These are phyloP conservation scores for Serripes groenlandicus DNA, from an alignment of 2,888 invertebrate species.

Conservation along the genomic window DNA sequence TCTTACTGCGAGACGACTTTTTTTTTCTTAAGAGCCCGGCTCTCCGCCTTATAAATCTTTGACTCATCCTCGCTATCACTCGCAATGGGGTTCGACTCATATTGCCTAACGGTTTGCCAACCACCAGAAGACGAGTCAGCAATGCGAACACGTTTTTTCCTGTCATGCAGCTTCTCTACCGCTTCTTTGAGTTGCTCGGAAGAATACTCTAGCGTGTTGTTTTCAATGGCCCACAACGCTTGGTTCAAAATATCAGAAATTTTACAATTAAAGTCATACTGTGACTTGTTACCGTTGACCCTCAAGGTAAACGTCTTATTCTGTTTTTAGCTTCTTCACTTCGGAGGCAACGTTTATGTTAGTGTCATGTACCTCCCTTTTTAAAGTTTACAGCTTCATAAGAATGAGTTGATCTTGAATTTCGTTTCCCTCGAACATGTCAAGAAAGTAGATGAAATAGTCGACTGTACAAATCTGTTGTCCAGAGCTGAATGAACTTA, in stretches of 20 bases:
- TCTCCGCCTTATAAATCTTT: too few relatives aligned
- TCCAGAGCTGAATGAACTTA: too few relatives aligned
- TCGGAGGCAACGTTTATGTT: slow-evolving; percentile 2
- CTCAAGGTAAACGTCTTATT: background rate
- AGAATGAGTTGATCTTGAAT: background rate
- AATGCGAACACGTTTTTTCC: too few relatives aligned
- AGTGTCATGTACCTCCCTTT: slow-evolving; percentile 13
- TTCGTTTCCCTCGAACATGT: background rate
- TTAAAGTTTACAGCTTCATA: too few relatives aligned
- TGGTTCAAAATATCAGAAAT: slow-evolving; percentile 8
- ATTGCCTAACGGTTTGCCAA: background rate
- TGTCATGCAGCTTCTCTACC: background rate
- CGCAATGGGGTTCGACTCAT: too few relatives aligned
- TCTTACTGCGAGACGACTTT: background rate
- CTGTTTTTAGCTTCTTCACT: background rate
- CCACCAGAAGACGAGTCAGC: slow-evolving; percentile 10
- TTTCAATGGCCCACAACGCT: slow-evolving; percentile 2
- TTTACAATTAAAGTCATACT: background rate
- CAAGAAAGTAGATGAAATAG: too few relatives aligned
- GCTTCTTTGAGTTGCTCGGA: background rate
- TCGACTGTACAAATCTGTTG: too few relatives aligned
- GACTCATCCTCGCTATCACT: too few relatives aligned
- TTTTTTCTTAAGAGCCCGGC: background rate
- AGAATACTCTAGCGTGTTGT: background rate
- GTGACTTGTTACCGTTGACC: too few relatives aligned